A percentile compares a stretch with the other conserved stretches of the same genome.
phyloP scores from a whole-genome alignment of 2,797 vertebrate species.

The Onychomys leucogaster region DNA sequence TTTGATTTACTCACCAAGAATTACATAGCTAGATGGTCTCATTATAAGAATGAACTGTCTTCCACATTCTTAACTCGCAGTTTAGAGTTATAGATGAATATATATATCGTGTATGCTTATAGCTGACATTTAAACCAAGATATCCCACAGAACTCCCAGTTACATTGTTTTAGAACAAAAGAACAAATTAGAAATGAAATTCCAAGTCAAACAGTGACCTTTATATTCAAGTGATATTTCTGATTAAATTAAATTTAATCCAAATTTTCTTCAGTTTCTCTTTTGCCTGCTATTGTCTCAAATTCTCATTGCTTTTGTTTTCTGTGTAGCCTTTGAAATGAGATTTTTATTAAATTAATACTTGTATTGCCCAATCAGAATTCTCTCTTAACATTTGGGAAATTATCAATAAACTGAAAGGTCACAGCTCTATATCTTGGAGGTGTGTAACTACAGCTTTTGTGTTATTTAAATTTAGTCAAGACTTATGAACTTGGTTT shows the following conservation, averaged over 20 bases:
- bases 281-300: background rate
- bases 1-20: background rate
- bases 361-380: conserved; percentile 16
- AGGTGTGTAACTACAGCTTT: background rate
- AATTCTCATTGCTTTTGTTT: conserved; percentile 19
- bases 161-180: background rate
- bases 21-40: background rate
- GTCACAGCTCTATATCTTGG: background rate
- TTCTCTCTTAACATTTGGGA: conserved; percentile 19
- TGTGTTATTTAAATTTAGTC: background rate
- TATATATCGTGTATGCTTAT: background rate
- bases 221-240: background rate
- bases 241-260: conserved; percentile 35
- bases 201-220: conserved; percentile 29
- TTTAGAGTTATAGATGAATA: background rate
- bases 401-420: conserved; percentile 59
- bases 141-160: background rate
- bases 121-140: background rate
- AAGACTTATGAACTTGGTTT: background rate
- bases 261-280: conserved; percentile 21
- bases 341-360: conserved; percentile 39
- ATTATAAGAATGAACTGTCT: background rate
- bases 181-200: conserved; percentile 38
- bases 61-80: background rate
- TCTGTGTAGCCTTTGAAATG: background rate